Evolutionary conservation across 2,888 invertebrate species (phyloP).

Genomic region (Incurvaria masculella): DNA sequence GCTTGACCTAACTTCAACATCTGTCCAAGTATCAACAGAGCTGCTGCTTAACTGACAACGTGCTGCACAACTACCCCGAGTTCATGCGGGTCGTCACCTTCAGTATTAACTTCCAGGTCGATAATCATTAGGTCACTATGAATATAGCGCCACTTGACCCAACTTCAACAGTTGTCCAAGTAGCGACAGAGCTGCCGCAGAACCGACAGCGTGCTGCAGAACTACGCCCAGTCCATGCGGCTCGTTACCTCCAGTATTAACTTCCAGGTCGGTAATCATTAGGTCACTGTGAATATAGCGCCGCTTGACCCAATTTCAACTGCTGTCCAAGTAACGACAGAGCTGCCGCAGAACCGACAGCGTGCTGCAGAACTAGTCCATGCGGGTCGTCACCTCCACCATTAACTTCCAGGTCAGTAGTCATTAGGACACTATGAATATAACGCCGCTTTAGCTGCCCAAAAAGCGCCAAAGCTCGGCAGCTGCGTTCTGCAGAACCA

Average conservation of each 20-base stretch:
- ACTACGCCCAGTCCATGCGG: conserved; percentile 67
- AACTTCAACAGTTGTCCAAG: conserved; percentile 66
- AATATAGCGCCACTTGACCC: conserved; percentile 61
- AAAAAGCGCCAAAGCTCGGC: no score
- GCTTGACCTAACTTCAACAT: conserved; percentile 48
- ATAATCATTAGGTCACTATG: no score
- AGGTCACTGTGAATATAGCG: no score
- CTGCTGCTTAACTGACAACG: conserved; percentile 47
- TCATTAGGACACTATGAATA: no score
- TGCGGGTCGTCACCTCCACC: conserved; percentile 48
- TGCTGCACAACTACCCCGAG: conserved; percentile 51
- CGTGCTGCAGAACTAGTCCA: conserved; percentile 49
- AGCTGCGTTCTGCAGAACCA: no score
- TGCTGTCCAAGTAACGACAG: conserved; percentile 55
- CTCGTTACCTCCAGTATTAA: conserved; percentile 64
- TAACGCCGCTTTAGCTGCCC: no score
- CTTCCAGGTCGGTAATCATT: conserved; percentile 53
- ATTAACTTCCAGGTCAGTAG: conserved; percentile 48
- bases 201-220: conserved; percentile 63
- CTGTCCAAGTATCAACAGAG: conserved; percentile 52
- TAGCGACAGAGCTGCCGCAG: conserved; percentile 65
- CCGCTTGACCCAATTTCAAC: conserved; percentile 62
- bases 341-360: conserved; percentile 47
- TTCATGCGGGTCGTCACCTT: conserved; percentile 49
- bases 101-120: conserved; percentile 50